Base-by-base conservation (phyloP, 2,113 vertebrate species). In the Rhinichthys klamathensis region DNA sequence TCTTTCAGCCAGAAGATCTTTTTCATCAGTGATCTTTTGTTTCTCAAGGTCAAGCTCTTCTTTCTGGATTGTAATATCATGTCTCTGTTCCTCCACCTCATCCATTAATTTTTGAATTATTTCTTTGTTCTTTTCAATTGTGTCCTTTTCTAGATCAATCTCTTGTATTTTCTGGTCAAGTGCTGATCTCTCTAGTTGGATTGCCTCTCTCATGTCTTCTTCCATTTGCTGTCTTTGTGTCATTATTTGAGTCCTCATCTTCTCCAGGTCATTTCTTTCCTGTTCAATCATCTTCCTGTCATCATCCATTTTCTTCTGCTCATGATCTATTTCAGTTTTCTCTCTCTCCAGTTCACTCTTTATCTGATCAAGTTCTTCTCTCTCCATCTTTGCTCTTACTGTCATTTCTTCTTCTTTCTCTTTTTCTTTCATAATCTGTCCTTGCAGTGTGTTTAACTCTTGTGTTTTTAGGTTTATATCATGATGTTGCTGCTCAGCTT, bases 371-470 rank as follows among this genome's bases (percentile, higher is more conserved):
- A 74, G 51, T 61, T 83, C 35, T 21, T 73, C 12, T 38, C n/a
- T 65, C 82, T 90, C 30, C 84, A 87, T 16, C 44, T 74, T 25
- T 38, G 86, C 7, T 44, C 25, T 35, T 25, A 84, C 27, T 85
- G 32, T 60, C 12, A 73, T 25, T 13, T 56, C 82, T 1, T 74
- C 23, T 41, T 9, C 41, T 9, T 13, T 35, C n/a, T 30, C 15
- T 11, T 51, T 30, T 21, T 75, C 46, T 51, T 51, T 75, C 25
- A 3, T 18, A 16, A 75, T 75, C 3, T 51, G n/a, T 25, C 25
- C 41, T 73, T 73, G 0, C 38, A 73, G 1, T 46, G 2, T 13
- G 23, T 73, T 23, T 12, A 74, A 74, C 6, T 70, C 1, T 23
- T 85, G 56, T 3, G 84, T 13, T 15, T 4, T 80, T 3, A 88